A percentile compares a stretch with the other conserved stretches of the same genome.
Evolutionary conservation across 2,113 vertebrate genomes (phyloP).

Genomic region (Lasiurus borealis): DNA sequence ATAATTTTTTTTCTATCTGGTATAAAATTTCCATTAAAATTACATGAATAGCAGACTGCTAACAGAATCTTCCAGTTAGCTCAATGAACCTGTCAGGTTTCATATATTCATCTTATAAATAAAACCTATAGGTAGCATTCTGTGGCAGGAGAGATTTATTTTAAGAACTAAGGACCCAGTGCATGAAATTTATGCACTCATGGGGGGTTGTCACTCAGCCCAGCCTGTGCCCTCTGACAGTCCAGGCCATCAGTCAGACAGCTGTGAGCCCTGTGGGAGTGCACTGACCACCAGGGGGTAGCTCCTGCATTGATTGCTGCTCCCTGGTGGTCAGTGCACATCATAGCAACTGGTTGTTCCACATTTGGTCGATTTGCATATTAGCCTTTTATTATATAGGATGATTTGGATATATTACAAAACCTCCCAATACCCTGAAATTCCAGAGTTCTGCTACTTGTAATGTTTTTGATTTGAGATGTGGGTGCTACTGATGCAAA

Average conservation of each 20-base stretch:
- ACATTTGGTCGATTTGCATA: no score
- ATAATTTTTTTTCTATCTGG: conserved; percentile 12
- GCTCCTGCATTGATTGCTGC: no score
- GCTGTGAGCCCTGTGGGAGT: no score
- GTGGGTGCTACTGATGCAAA: not conserved
- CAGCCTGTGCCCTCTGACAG: no score
- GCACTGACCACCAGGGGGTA: no score
- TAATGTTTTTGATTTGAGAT: conserved; percentile 9
- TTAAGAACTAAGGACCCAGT: not conserved
- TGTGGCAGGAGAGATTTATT: not conserved
- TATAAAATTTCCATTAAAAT: conserved; percentile 33
- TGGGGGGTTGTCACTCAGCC: no score
- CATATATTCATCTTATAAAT: conserved; percentile 6
- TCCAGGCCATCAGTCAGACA: no score
- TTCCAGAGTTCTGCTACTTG: not conserved
- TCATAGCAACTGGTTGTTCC: no score
- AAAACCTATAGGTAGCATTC: not conserved
- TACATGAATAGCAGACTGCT: not conserved
- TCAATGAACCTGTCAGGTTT: not conserved
- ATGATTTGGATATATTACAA: not conserved
- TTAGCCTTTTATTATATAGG: no score
- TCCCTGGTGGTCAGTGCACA: no score
- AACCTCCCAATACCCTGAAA: not conserved
- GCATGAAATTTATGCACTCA: no score
- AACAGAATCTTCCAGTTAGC: not conserved